Base-by-base conservation (phyloP, 2,888 invertebrate genomes). In the Cantharis rufa region DNA sequence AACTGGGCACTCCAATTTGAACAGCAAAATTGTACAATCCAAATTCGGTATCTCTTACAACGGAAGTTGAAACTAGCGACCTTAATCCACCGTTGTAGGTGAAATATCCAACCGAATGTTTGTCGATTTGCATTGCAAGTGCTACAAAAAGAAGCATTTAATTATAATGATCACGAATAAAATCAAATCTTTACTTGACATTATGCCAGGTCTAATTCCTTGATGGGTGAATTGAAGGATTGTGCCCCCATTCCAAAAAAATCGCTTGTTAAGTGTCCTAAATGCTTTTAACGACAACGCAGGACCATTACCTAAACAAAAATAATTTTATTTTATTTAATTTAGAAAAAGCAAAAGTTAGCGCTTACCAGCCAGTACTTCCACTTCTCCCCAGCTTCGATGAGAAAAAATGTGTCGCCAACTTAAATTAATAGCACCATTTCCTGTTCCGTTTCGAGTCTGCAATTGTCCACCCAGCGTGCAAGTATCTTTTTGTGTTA, bases 371-470 rank as follows among this genome's bases (percentile, higher is more conserved):
- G 94, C 95, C 1, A 95, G 94, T 72, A 94, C 87, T 85, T 96
- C 96, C 11, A 95, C 88, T 89, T 98, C 98, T 4, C 95, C 90
- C 96, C 97, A 97, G 13, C 96, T 94, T 86, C 94, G 94, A 72
- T 96, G 94, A 0, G 95, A 94, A 73, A 95, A 90, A 13, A 96
- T 90, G 83, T 96, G 91, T 77, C 95, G 91, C 83, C 94, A 94
- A 7, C 94, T 92, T 15, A 95, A 87, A 82, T 94, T 92, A 70
- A 98, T 91, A n/a, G 93, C 92, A 0, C 96, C 95, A 27, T 91
- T 90, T 63, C 96, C 96, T 79, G 93, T 95, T 15, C 98, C 98
- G 90, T 98, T 98, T 82, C 96, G 94, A 1, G 96, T 95, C 74
- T 92, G 93, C 73, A 96, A 90, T 83, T 94, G 93, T 9, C 96